Base-by-base conservation (phyloP, 2,113 vertebrate species). In the Thermophis baileyi region DNA sequence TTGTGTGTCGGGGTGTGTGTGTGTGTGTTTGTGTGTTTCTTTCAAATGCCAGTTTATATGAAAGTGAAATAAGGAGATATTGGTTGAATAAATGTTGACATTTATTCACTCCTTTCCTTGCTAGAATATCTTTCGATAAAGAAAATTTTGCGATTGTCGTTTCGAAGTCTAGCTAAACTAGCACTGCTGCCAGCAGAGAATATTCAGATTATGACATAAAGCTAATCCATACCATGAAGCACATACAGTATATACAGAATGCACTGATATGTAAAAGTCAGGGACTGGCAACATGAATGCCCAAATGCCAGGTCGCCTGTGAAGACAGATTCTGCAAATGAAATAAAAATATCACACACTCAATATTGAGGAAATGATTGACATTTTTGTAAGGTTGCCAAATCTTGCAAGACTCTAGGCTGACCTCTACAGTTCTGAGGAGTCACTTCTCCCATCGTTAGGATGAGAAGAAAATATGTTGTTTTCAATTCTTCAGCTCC, bases 41-140 rank as follows among this genome's bases (percentile, higher is more conserved):
- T 88, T 87, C 94, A 89, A 90, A 94, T 95, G 91, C 85, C 91
- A 20, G 24, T 95, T 96, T 92, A 90, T 44, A 94, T 93, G 46
- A 93, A 35, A 10, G 25, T 3, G 57, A 94, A 96, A 91, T 25
- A 94, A n/a, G 95, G 9, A n/a, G 85, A 87, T 40, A 7, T 0
- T 25, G 46, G 91, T 85, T 95, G 10, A 54, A 91, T 94, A 88
- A 95, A 92, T 94, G 74, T 51, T 94, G 51, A 94, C 92, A 96
- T 11, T 4, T 63, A 1, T 90, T 22, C 27, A 8, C 35, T 35
- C 69, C 6, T 7, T 40, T 81, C 57, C 3, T 92, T 87, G 91
- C 91, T 93, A 89, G 57, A 89, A 47, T 92, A 5, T 18, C 90
- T 25, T 27, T 94, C 1, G n/a, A 3, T 49, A 22, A 14, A 55